phyloP scores from a whole-genome alignment of 64 coral and sea anemone genomes.

The Astreopora myriophthalma region DNA sequence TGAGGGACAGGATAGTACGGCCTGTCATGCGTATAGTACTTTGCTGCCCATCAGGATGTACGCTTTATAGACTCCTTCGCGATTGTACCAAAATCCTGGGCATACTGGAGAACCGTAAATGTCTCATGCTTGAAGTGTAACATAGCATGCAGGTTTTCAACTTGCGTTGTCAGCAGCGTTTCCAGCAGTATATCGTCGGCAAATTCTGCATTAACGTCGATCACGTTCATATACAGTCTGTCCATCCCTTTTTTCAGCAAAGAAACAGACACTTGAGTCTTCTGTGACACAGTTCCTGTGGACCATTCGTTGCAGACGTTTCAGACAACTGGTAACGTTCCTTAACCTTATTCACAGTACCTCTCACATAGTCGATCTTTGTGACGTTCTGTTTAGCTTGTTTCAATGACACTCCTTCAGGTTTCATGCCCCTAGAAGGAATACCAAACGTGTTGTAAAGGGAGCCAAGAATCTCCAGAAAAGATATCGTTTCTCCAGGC shows the following conservation, averaged over 20 bases:
- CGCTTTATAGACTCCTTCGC: slow-evolving; percentile 39
- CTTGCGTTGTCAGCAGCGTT: slow-evolving; percentile 49
- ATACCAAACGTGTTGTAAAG: neutral
- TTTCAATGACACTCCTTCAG: neutral
- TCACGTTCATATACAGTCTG: slow-evolving; percentile 8
- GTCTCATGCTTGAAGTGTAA: slow-evolving; percentile 58
- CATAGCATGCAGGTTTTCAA: too few species aligned
- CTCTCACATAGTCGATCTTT: slow-evolving; percentile 21
- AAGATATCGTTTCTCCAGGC: slow-evolving; percentile 30
- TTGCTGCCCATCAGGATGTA: slow-evolving; percentile 55
- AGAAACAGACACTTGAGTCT: neutral
- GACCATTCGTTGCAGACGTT: slow-evolving; percentile 35
- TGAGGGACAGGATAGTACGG: slow-evolving; percentile 36
- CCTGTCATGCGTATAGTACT: slow-evolving; percentile 43
- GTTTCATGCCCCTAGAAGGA: neutral
- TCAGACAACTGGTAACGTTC: slow-evolving; percentile 25
- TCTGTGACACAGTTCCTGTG: slow-evolving; percentile 48
- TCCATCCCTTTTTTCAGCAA: neutral
- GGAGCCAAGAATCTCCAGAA: slow-evolving; percentile 17
- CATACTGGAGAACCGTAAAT: slow-evolving; percentile 50
- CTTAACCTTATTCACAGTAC: slow-evolving; percentile 38
- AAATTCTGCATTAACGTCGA: slow-evolving; percentile 20
- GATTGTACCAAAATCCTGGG: slow-evolving; percentile 44
- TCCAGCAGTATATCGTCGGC: neutral
- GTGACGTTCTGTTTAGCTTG: slow-evolving; percentile 19